Conservation (phyloP, 2,888 invertebrate genomes). For the Protodeltote pygarga region DNA sequence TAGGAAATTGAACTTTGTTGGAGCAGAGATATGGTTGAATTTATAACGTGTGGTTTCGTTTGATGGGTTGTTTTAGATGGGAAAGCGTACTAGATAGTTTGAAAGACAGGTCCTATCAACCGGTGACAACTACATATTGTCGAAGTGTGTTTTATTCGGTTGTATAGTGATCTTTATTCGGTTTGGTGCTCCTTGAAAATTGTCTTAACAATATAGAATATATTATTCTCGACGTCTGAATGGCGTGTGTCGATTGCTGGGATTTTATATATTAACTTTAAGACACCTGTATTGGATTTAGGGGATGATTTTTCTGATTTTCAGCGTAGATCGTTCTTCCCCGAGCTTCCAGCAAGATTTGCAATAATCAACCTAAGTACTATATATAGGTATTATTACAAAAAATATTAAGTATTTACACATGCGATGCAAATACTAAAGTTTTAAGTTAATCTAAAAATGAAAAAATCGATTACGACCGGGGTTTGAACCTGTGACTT, state of each 20-base stretch:
- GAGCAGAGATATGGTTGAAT: not conserved
- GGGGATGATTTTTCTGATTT: not conserved
- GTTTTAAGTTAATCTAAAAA: too few relatives aligned
- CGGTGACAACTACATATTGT: slow-evolving; percentile 85
- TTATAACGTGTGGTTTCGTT: slow-evolving; percentile 1
- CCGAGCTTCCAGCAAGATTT: too few relatives aligned
- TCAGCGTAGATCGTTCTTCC: not conserved
- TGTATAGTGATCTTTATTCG: slow-evolving; percentile 75
- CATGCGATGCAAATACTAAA: too few relatives aligned
- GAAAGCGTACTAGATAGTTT: slow-evolving; percentile 70
- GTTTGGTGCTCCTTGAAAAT: slow-evolving; percentile 69
- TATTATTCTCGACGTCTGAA: slow-evolving; percentile 62
- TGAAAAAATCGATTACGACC: too few relatives aligned
- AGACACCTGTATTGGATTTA: not conserved
- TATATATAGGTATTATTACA: too few relatives aligned
- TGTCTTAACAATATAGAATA: slow-evolving; percentile 69
- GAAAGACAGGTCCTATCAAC: slow-evolving; percentile 85
- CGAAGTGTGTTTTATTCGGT: slow-evolving; percentile 78
- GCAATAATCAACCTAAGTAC: too few relatives aligned
- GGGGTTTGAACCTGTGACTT: too few relatives aligned
- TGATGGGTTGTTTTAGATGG: slow-evolving; percentile 10
- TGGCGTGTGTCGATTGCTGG: slow-evolving; percentile 48
- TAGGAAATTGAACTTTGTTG: slow-evolving; percentile 5
- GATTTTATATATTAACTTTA: slow-evolving; percentile 30
- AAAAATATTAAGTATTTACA: too few relatives aligned